A percentile compares a stretch with the other conserved stretches of the same genome.
phyloP scores from a whole-genome alignment of 2,113 vertebrate species.

The Lucifuga dentata region DNA sequence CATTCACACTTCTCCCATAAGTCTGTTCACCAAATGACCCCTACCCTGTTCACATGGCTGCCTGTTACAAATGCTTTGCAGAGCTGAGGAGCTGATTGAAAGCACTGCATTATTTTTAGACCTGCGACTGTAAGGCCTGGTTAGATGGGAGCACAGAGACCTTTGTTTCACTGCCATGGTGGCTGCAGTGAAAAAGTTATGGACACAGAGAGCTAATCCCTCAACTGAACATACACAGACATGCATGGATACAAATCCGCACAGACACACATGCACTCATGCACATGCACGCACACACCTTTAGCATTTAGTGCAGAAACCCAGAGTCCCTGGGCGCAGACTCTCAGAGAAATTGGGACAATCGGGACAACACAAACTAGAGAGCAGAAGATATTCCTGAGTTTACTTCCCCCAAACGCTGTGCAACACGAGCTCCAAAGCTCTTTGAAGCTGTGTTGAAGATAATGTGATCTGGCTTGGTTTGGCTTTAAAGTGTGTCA shows the following conservation, averaged over 20 bases:
- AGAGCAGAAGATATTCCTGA: conserved; percentile 53
- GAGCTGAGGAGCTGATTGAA: conserved; percentile 67
- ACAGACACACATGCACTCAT: conserved; percentile 13
- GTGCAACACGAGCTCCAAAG: conserved; percentile 17
- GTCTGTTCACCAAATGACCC: conserved; percentile 50
- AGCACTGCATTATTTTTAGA: conserved; percentile 68
- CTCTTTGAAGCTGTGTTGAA: conserved; percentile 63
- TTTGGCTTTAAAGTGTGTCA: conserved; percentile 53
- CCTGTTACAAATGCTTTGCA: conserved; percentile 48
- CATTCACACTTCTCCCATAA: conserved; percentile 34
- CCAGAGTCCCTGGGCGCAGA: conserved; percentile 41
- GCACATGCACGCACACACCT: conserved; percentile 51
- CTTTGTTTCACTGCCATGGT: conserved; percentile 61
- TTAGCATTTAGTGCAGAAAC: conserved; percentile 50
- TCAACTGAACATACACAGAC: conserved; percentile 9
- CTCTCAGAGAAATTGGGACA: conserved; percentile 60
- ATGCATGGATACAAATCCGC: not conserved
- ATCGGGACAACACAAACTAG: conserved; percentile 50
- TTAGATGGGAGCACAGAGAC: conserved; percentile 46
- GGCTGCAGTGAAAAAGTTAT: conserved; percentile 63
- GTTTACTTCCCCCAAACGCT: conserved; percentile 49
- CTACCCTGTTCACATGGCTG: conserved; percentile 53
- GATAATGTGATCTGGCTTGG: conserved; percentile 63
- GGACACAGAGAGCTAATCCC: conserved; percentile 51
- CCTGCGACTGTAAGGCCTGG: conserved; percentile 42